Base-by-base conservation (phyloP, 2,888 invertebrate genomes). In the Lasioglossum oenotherae region DNA sequence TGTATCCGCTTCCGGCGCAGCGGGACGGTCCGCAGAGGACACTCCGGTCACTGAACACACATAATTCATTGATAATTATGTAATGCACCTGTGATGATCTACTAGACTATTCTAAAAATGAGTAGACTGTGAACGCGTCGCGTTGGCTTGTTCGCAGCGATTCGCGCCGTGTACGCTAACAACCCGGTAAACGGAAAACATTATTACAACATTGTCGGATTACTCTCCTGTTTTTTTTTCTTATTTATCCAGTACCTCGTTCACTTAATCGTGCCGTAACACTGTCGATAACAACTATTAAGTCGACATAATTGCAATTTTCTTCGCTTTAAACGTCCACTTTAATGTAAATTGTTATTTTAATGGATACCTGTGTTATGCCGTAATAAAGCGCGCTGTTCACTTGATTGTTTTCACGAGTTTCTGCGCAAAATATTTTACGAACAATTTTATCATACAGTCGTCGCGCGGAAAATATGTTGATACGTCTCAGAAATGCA, bases 1-100 rank as follows among this genome's bases (percentile, higher is more conserved):
- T 95, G 91, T 91, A 94, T 95, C 95, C 95, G 95, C 92, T 95
- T 95, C 95, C 95, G 94, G 92, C 91, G 88, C 38, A 38, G 69
- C 69, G 41, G 85, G 79, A 79, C 82, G 82, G 79, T 80, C 78
- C 85, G 85, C 91, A 92, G 92, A 92, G 93, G 92, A 93, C 93
- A 93, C 92, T 93, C 92, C 93, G 92, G 92, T 93, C 93, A 93
- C 90, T 92, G 93, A 89, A 88, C 92, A 91, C 89, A 82, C 78
- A 87, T 88, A 90, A 91, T 90, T 87, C 80, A 82, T 85, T 84
- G 87, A 86, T 90, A 91, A 92, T 93, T 92, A 92, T 90, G 89
- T 92, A 92, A 92, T 82, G 87, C 38, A 23, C 80, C 74, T 49
- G 38, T 38, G 49, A 78, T 57, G 67, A 86, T 81, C 75, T 41